These are phyloP conservation scores for Corbicula japonica DNA, from an alignment of 2,888 invertebrate genomes.

Conservation along the genomic window DNA sequence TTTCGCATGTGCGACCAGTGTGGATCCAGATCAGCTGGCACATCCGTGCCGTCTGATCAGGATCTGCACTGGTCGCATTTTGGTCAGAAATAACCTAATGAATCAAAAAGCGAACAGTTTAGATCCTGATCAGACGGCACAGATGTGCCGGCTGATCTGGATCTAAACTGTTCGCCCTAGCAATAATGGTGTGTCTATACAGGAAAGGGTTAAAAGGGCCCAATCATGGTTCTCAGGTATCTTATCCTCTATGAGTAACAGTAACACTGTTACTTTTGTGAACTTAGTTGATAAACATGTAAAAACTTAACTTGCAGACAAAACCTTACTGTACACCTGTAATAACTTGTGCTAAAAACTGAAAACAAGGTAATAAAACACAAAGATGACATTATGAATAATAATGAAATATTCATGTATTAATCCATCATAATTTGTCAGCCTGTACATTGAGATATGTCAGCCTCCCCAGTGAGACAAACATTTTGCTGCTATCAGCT, in stretches of 20 bases:
- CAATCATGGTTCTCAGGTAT: background rate
- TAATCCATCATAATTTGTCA: conserved; percentile 30
- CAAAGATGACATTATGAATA: background rate
- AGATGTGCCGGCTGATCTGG: too few species aligned
- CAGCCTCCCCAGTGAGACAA: background rate
- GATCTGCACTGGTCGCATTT: too few species aligned
- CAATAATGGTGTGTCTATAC: background rate
- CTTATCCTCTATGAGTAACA: background rate
- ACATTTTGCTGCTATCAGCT: background rate
- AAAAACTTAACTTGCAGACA: background rate
- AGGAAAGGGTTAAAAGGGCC: background rate
- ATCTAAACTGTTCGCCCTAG: background rate
- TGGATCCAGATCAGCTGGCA: too few species aligned
- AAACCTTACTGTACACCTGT: background rate
- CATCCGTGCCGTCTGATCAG: too few species aligned
- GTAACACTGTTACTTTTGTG: background rate
- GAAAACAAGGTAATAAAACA: background rate
- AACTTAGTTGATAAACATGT: background rate
- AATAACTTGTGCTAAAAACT: background rate
- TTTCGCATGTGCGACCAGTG: too few species aligned
- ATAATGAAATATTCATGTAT: conserved; percentile 43
- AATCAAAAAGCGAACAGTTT: too few species aligned
- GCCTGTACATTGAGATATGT: background rate
- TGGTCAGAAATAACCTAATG: too few species aligned
- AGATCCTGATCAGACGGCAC: too few species aligned